Percentiles rank a stretch among this genome's conserved stretches.
Conservation (phyloP, 64 coral and sea anemone genomes). For the Dendrophyllia cribrosa region DNA sequence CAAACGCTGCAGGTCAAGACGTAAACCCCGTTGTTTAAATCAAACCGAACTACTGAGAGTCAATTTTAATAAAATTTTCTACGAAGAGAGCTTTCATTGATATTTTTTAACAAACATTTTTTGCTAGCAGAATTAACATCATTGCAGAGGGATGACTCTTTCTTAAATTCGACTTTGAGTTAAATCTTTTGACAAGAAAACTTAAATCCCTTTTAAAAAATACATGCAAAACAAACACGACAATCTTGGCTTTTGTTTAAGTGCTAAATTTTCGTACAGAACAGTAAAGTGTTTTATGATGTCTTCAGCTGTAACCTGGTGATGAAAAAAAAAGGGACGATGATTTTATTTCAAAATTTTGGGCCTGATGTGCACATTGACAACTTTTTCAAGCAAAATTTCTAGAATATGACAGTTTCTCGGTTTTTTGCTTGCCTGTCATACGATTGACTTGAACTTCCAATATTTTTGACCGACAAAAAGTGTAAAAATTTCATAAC, state of each 20-base stretch:
- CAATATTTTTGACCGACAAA: not conserved
- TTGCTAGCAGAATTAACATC: not conserved
- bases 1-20: not conserved
- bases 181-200: not conserved
- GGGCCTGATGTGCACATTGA: not conserved
- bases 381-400: not conserved
- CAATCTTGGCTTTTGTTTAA: not conserved
- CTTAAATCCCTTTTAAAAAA: not conserved
- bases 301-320: no score
- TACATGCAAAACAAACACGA: not conserved
- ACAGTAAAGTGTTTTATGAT: no score
- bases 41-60: not conserved
- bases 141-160: not conserved
- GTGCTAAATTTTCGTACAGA: not conserved
- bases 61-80: constrained; percentile 8
- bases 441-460: not conserved
- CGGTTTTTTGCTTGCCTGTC: not conserved
- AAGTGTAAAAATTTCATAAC: not conserved
- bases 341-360: not conserved
- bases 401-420: not conserved
- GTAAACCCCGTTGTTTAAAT: not conserved
- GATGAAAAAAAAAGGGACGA: not conserved
- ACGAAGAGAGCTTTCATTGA: not conserved
- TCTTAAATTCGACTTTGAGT: not conserved
- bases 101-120: not conserved